phyloP scores from a whole-genome alignment of 1,140 invertebrate genomes.

The Propsilocerus akamusi region DNA sequence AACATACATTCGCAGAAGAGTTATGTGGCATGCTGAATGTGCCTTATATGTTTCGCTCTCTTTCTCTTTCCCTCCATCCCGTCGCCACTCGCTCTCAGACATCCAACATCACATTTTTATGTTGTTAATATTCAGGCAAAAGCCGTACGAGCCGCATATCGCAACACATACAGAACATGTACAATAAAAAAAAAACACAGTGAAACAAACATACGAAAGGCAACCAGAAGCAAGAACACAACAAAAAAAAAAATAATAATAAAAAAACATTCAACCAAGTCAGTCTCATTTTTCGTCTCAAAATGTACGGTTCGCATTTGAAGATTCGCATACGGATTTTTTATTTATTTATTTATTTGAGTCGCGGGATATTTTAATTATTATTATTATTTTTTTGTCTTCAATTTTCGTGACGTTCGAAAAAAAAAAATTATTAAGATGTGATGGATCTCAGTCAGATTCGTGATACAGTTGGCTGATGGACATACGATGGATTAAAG shows the following conservation, averaged over 20 bases:
- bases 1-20: too few species aligned
- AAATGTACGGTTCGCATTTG: slow-evolving; percentile 1
- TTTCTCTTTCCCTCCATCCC: too few species aligned
- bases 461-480: neutral
- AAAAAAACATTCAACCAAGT: neutral
- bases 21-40: too few species aligned
- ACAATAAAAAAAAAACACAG: too few species aligned
- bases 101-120: too few species aligned
- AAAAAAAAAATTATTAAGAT: neutral
- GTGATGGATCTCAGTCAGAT: neutral
- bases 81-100: too few species aligned
- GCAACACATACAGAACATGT: too few species aligned
- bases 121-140: too few species aligned
- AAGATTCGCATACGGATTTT: neutral
- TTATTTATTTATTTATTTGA: neutral
- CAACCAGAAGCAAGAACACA: too few species aligned
- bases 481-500: neutral
- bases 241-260: neutral
- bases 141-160: too few species aligned
- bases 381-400: neutral
- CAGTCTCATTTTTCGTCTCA: slow-evolving; percentile 3
- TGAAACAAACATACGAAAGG: too few species aligned
- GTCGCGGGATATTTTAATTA: neutral
- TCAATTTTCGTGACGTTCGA: neutral
- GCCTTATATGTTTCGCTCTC: too few species aligned